Evolutionary conservation across 1,140 invertebrate species (phyloP).

Genomic region (Apocrypta bakeri): DNA sequence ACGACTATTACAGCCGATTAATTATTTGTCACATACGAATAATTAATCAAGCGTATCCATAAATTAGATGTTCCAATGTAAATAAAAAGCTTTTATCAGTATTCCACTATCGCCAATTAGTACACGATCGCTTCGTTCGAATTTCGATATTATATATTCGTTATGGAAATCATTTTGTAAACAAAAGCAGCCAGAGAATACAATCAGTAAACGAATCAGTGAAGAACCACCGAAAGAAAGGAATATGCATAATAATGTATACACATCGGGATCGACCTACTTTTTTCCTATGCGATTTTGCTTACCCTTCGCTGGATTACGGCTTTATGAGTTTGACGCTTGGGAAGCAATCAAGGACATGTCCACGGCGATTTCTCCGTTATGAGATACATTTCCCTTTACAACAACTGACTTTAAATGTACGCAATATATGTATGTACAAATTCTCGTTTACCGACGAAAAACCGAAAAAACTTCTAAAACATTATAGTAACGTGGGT

Average conservation of each 20-base stretch:
- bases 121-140: too few relatives aligned
- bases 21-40: too few relatives aligned
- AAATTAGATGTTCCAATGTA: too few relatives aligned
- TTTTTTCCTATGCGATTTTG: neutral
- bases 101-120: too few relatives aligned
- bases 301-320: slow-evolving; percentile 9
- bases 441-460: neutral
- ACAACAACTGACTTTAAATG: too few relatives aligned
- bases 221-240: neutral
- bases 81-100: too few relatives aligned
- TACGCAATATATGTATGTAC: neutral
- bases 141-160: too few relatives aligned
- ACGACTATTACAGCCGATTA: too few relatives aligned
- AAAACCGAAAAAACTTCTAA: neutral
- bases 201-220: too few relatives aligned
- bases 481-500: neutral
- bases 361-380: neutral
- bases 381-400: neutral
- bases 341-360: slow-evolving; percentile 6
- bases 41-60: too few relatives aligned
- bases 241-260: neutral
- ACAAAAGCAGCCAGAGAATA: too few relatives aligned
- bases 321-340: slow-evolving; percentile 35
- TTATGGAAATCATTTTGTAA: too few relatives aligned
- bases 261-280: neutral